A percentile compares a stretch with the other conserved stretches of the same genome.
Conservation (phyloP, 1,140 invertebrate genomes). For the Philopotamus ludificatus region DNA sequence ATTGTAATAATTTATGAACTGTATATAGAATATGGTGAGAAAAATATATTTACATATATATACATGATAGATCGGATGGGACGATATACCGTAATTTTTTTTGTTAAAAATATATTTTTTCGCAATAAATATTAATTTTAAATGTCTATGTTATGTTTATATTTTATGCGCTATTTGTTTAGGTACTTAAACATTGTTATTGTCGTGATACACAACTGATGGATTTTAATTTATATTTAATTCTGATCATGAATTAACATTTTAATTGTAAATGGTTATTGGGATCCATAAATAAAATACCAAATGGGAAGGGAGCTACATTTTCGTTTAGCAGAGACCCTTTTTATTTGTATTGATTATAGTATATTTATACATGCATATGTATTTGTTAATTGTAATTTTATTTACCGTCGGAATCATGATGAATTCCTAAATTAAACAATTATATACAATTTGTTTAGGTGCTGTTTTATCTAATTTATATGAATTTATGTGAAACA, state of each 20-base stretch:
- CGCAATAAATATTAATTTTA: conserved; percentile 29
- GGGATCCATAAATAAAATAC: conserved; percentile 12
- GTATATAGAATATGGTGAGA: no score
- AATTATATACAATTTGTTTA: conserved; percentile 1
- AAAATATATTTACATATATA: background rate
- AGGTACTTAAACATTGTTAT: conserved; percentile 41
- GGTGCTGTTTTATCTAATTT: conserved; percentile 15
- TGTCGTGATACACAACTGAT: conserved; percentile 22
- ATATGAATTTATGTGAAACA: conserved; percentile 2
- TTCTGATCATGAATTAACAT: conserved; percentile 10
- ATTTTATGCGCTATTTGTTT: conserved; percentile 36
- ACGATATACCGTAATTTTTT: conserved; percentile 10
- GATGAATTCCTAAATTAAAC: background rate
- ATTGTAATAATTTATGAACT: background rate
- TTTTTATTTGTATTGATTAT: conserved; percentile 28
- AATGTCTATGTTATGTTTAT: conserved; percentile 36
- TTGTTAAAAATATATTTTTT: conserved; percentile 17
- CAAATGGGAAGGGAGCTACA: background rate
- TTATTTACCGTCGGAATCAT: background rate
- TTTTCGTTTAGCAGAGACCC: background rate
- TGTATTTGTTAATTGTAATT: background rate
- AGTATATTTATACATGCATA: background rate
- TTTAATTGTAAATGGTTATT: conserved; percentile 20
- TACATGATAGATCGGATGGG: background rate
- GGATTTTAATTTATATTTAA: conserved; percentile 32